Evolutionary conservation across 2,888 invertebrate genomes (phyloP).

Genomic region (Parapristionchus giblindavisi): DNA sequence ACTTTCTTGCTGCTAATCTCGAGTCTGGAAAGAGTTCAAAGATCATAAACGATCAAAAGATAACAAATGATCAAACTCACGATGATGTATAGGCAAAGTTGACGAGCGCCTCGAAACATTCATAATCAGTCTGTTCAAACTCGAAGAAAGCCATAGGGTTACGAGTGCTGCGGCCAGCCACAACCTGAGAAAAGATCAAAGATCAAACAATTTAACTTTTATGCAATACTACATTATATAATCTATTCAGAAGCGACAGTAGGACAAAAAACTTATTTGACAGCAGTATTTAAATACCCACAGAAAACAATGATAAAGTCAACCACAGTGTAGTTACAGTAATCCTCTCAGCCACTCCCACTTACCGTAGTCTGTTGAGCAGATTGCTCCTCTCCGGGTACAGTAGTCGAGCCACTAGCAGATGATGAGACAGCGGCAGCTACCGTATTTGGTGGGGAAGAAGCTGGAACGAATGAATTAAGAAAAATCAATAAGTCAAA

Average conservation of each 20-base stretch:
- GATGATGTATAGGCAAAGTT: slow-evolving; percentile 85
- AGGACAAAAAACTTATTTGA: neutral
- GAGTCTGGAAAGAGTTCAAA: slow-evolving; percentile 71
- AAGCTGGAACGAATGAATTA: neutral
- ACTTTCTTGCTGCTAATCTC: slow-evolving; percentile 75
- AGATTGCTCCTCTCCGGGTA: neutral
- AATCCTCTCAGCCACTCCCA: neutral
- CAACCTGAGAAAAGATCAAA: neutral
- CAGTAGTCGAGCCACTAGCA: neutral
- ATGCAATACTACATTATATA: neutral
- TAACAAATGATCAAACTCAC: slow-evolving; percentile 67
- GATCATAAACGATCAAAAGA: neutral
- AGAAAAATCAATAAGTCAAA: too few relatives aligned
- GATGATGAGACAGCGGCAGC: too few relatives aligned
- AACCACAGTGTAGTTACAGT: neutral
- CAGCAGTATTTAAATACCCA: neutral
- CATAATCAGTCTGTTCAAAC: slow-evolving; percentile 74
- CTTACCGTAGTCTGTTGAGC: neutral
- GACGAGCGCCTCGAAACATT: slow-evolving; percentile 80
- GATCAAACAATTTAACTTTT: neutral
- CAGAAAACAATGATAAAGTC: neutral
- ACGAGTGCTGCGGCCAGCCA: slow-evolving; percentile 19
- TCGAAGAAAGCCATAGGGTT: slow-evolving; percentile 56
- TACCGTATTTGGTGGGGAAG: slow-evolving; percentile 17
- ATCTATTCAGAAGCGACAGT: neutral